Evolutionary conservation across 2,113 vertebrate genomes (phyloP).

Genomic region (Edolisoma coerulescens): DNA sequence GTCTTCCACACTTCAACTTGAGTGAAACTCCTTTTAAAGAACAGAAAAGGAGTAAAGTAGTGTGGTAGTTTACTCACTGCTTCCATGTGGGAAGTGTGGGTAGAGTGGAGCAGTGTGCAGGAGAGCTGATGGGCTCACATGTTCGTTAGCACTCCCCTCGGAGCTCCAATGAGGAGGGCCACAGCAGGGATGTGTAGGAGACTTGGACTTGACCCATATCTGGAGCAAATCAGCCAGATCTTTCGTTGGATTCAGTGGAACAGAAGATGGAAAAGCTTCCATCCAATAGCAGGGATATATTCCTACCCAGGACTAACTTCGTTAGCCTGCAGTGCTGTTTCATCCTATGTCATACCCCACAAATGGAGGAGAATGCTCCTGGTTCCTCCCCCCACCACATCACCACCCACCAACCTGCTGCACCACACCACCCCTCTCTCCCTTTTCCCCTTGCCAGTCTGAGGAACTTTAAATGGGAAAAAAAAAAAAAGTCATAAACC

Average conservation of each 20-base stretch:
- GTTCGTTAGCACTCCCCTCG: background rate
- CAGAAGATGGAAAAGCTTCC: background rate
- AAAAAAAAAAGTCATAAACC: background rate
- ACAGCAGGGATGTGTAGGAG: background rate
- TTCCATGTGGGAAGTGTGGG: background rate
- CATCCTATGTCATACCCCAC: background rate
- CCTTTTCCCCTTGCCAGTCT: background rate
- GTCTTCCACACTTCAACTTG: background rate
- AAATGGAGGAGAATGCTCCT: background rate
- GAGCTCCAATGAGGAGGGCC: background rate
- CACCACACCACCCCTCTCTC: background rate
- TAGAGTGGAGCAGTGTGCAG: background rate
- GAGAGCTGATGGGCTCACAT: background rate
- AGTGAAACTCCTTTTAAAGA: background rate
- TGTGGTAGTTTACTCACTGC: background rate
- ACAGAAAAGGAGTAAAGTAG: background rate
- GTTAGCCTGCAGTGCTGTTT: background rate
- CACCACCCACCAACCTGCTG: constrained; percentile 4
- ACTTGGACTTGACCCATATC: background rate
- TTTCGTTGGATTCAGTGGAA: background rate
- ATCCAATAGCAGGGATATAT: background rate
- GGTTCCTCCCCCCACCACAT: background rate
- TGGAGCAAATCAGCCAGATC: background rate
- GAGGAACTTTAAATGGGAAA: background rate
- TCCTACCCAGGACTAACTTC: background rate